Base-by-base conservation (phyloP, 2,797 vertebrate species). In the Enteromius radiatus region DNA sequence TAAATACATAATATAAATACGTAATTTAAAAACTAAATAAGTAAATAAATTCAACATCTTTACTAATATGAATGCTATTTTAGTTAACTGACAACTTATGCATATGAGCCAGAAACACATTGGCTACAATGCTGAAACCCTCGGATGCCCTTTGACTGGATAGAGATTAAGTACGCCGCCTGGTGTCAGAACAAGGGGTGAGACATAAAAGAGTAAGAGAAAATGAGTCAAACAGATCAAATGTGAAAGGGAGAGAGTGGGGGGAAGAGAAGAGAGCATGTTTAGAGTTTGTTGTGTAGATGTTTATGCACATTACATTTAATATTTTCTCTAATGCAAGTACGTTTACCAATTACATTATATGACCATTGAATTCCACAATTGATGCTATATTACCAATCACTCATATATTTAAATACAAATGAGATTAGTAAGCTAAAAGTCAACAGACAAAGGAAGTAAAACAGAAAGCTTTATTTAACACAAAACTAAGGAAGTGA, bases 401-500 rank as follows among this genome's bases (percentile, higher is more conserved):
- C 33, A 31, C 3, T 52, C 14, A 68, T 31, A 71, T 36, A n/a
- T 23, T 76, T 41, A 10, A 21, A 0, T 23, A 49, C 15, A 19
- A 49, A 45, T 45, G 38, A 71, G 14, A 3, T 68, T 14, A 59
- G 10, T 8, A 61, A 43, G 19, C 11, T 56, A 80, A 59, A 15
- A 56, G 28, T 21, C 5, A 41, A 63, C 21, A 68, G 33, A 38
- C 56, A 45, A 76, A 43, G n/a, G 47, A 68, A 67, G 77, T 68
- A 36, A 79, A 79, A 68, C 59, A 23, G 12, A 78, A 67, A 65
- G n/a, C 54, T 76, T 76, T 23, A 61, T 26, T 61, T 43, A 28
- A 61, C 28, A 52, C 19, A 64, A 33, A 78, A 52, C 1, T 14
- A 65, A 78, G 76, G 76, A 78, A 78, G 63, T 67, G 52, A 49